A percentile compares a stretch with the other conserved stretches of the same genome.
Evolutionary conservation across 2,888 invertebrate species (phyloP).

Genomic region (Papilio gigon): DNA sequence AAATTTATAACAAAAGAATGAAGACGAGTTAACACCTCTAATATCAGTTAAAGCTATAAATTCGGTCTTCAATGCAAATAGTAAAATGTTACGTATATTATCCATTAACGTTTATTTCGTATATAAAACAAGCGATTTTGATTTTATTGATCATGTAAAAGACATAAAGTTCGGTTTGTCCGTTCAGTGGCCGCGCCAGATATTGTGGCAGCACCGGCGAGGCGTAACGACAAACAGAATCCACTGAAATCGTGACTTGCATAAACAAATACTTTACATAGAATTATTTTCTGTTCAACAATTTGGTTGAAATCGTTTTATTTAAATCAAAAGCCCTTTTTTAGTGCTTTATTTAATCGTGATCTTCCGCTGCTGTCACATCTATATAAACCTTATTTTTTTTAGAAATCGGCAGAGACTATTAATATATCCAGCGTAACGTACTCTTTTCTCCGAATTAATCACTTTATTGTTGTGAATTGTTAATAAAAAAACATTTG

Average conservation of each 20-base stretch:
- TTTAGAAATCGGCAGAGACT: too few species aligned
- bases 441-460: too few species aligned
- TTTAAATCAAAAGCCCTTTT: not conserved
- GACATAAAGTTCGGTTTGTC: constrained; percentile 30
- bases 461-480: too few species aligned
- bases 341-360: too few species aligned
- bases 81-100: not conserved
- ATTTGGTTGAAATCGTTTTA: not conserved
- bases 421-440: too few species aligned
- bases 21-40: too few species aligned
- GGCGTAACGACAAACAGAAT: constrained; percentile 33
- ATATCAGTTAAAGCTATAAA: too few species aligned
- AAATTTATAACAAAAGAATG: too few species aligned
- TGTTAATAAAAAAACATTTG: too few species aligned
- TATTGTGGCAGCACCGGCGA: constrained; percentile 18
- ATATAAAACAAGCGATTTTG: constrained; percentile 10
- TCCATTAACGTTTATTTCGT: not conserved
- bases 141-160: constrained; percentile 31
- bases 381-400: too few species aligned
- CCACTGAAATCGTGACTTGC: constrained; percentile 26
- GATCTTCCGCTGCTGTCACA: too few species aligned
- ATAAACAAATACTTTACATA: constrained; percentile 18
- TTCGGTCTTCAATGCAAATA: too few species aligned
- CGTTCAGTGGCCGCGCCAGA: constrained; percentile 12
- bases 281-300: constrained; percentile 2